Base-by-base conservation (phyloP, 2,888 invertebrate species). In the Euplexia lucipara region DNA sequence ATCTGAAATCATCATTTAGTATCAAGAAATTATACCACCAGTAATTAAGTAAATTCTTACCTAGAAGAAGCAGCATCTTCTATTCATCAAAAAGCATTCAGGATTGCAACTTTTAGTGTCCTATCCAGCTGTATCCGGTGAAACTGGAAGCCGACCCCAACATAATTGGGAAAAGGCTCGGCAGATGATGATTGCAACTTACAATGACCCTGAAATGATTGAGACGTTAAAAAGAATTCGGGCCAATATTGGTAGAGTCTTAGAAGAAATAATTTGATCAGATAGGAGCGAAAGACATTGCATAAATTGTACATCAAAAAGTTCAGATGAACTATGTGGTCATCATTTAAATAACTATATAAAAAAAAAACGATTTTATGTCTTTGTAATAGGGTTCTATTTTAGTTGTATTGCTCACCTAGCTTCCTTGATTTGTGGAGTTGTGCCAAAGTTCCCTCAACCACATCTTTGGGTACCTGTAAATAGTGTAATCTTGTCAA, bases 221-320 rank as follows among this genome's bases (percentile, higher is more conserved):
- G 0, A 0, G 18, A 0, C n/a, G 35, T 8, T 60, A 37, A 8
- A n/a, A 39, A 12, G 32, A n/a, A 22, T 30, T 1, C n/a, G 16
- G 6, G 6, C 0, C 0, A 12, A 32, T 1, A 18, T 39, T 9
- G 14, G 0, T 32, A 10, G 6, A 32, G 5, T 10, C 3, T 32
- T 34, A 0, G 10, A 41, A 60, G 0, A 8, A 3, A 32, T 10
- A 22, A 22, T 32, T 32, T 7, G 14, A 75, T 96, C 96, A 96
- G 96, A 92, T 96, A 96, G 96, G 95, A 95, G 93, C 92, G 93
- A 93, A 94, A 94, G 93, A 94, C 92, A 92, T 86, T 85, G 80
- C 78, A 75, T 70, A 56, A 67, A 70, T 74, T 82, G 73, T 84
- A 86, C 91, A 93, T 90, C 91, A 90, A 81, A 73, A 77, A 26